Percentiles rank a stretch among this genome's conserved stretches.
Evolutionary conservation across 2,113 vertebrate species (phyloP).

Genomic region (Paralichthys olivaceus): DNA sequence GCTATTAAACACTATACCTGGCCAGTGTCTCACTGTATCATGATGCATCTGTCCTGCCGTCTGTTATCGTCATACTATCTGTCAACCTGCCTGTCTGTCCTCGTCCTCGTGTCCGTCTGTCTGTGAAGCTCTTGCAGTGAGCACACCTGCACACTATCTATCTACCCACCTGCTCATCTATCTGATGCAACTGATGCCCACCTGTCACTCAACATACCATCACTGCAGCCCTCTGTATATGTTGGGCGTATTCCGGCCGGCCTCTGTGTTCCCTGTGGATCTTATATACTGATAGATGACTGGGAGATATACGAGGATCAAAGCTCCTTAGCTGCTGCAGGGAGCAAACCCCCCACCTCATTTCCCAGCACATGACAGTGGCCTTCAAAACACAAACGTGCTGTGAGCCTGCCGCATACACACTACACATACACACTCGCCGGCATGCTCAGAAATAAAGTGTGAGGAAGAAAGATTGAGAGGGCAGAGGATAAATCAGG

Average conservation of each 20-base stretch:
- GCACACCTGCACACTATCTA: conserved; percentile 25
- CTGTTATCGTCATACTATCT: conserved; percentile 65
- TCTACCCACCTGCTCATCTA: conserved; percentile 54
- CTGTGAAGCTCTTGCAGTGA: conserved; percentile 27
- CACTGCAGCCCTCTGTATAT: conserved; percentile 9
- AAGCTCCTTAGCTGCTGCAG: conserved; percentile 39
- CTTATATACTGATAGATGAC: conserved; percentile 50
- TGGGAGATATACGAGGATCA: conserved; percentile 56
- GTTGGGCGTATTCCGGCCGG: conserved; percentile 20
- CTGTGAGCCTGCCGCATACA: conserved; percentile 22
- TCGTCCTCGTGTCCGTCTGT: conserved; percentile 29
- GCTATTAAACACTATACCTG: conserved; percentile 59
- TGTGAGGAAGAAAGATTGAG: not conserved
- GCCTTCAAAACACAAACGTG: conserved; percentile 53
- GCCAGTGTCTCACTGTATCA: conserved; percentile 44
- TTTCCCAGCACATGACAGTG: conserved; percentile 34
- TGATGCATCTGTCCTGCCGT: conserved; percentile 68
- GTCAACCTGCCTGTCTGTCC: conserved; percentile 64
- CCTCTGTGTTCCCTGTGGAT: conserved; percentile 38
- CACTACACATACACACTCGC: not conserved
- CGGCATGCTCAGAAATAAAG: not conserved
- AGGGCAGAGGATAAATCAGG: conserved; percentile 35
- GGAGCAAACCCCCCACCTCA: not conserved
- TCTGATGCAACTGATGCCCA: conserved; percentile 12
- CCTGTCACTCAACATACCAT: conserved; percentile 48